Base-by-base conservation (phyloP, 2,888 invertebrate genomes). In the Netelia fuscicornis region DNA sequence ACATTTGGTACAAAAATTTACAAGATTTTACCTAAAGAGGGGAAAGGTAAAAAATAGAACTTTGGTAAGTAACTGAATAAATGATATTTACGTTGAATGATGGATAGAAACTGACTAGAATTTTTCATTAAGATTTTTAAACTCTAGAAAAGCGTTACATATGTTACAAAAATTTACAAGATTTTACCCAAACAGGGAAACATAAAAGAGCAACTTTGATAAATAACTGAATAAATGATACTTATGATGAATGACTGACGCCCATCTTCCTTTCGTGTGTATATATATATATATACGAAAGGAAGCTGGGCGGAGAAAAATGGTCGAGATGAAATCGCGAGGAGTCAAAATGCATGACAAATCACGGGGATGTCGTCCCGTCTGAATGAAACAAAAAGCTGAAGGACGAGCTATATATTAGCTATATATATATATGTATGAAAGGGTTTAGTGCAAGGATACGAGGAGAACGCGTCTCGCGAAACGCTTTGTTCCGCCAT, bases 341-440 rank as follows among this genome's bases (percentile, higher is more conserved):
- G 88, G 89, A 83, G 89, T 92, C 90, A 91, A 92, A 92, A 93
- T 91, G 91, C 90, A 91, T 93, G 92, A 93, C 91, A 92, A 93
- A 93, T 93, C 91, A 91, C 90, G 87, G 89, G 91, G 89, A 89
- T 92, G 91, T 92, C 91, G 91, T 90, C 84, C 87, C 88, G 71
- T 78, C 86, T 89, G 91, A 92, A 93, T 93, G 93, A 92, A 93
- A 93, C 92, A 92, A 92, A 93, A 93, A 87, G 86, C 82, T 79
- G 78, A 56, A 70, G 64, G 65, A 68, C 56, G 25, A 42, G 60
- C 62, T 62, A 70, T 62, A 44, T 20, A 11, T 70, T 74, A 62
- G 62, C 5, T 60, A 17, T 10, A 44, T 60, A 17, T 17, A 68
- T 25, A 25, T 30, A 37, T 20, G 9, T 23, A 54, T 48, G 48